Conservation (phyloP, 2,888 invertebrate species). For the Tipula vernalis region DNA sequence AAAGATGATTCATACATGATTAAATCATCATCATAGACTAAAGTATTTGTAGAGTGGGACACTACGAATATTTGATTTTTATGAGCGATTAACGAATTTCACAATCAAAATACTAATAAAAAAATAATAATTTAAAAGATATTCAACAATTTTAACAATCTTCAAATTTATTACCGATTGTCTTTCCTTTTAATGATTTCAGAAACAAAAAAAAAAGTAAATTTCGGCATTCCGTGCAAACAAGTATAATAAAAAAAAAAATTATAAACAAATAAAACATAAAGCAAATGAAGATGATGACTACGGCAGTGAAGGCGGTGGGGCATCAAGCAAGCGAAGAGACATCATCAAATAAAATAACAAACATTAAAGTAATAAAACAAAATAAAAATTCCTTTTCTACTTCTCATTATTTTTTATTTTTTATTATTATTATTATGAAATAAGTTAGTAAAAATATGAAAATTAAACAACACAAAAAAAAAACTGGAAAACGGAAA, state of each 20-base stretch:
- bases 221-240: neutral
- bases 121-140: neutral
- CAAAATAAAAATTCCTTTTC: neutral
- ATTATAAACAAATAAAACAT: neutral
- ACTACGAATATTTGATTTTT: neutral
- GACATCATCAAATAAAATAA: neutral
- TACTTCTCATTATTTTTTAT: neutral
- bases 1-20: no score
- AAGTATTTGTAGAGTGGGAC: no score
- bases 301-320: neutral
- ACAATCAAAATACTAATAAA: neutral
- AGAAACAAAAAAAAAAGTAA: neutral
- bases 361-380: constrained; percentile 1
- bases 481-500: neutral
- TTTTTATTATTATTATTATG: neutral
- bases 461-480: neutral
- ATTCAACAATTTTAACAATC: neutral
- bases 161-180: neutral
- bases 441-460: constrained; percentile 4
- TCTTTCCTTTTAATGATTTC: neutral
- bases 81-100: neutral
- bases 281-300: neutral
- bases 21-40: no score
- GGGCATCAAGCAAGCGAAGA: neutral
- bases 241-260: neutral